Evolutionary conservation across 2,888 invertebrate genomes (phyloP).

Genomic region (Calameuta pallipes): DNA sequence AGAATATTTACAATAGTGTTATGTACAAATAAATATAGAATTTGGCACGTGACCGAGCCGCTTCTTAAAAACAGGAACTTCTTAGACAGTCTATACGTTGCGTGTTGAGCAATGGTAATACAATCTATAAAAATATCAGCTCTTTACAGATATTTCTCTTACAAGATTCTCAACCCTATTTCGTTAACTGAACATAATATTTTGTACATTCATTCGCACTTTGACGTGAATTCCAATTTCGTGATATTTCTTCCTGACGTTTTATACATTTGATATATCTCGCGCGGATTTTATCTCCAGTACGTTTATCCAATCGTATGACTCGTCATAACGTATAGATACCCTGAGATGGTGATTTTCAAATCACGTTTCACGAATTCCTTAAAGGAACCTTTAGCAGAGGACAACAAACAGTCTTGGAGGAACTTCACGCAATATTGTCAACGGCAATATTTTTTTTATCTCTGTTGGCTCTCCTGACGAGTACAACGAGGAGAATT

Average conservation of each 20-base stretch:
- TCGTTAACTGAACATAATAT: neutral
- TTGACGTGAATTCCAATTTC: neutral
- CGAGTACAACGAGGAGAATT: neutral
- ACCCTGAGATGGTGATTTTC: neutral
- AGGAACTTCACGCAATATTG: neutral
- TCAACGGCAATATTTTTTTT: neutral
- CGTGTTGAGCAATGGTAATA: conserved; percentile 15
- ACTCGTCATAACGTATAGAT: neutral
- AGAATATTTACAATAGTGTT: conserved; percentile 17
- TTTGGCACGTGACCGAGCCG: conserved; percentile 29
- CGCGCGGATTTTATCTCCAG: neutral
- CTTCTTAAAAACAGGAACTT: conserved; percentile 58
- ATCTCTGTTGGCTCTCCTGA: neutral
- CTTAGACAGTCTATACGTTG: conserved; percentile 63
- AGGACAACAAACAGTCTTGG: neutral
- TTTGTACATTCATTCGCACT: neutral
- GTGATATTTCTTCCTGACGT: neutral
- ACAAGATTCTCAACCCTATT: neutral
- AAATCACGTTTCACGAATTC: neutral
- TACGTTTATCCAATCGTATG: neutral
- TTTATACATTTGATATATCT: neutral
- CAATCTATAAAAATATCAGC: neutral
- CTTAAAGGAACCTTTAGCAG: neutral
- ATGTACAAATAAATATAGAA: conserved; percentile 62
- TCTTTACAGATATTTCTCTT: neutral